phyloP scores from a whole-genome alignment of 2,888 invertebrate genomes.

The Neocrepidodera transversa region DNA sequence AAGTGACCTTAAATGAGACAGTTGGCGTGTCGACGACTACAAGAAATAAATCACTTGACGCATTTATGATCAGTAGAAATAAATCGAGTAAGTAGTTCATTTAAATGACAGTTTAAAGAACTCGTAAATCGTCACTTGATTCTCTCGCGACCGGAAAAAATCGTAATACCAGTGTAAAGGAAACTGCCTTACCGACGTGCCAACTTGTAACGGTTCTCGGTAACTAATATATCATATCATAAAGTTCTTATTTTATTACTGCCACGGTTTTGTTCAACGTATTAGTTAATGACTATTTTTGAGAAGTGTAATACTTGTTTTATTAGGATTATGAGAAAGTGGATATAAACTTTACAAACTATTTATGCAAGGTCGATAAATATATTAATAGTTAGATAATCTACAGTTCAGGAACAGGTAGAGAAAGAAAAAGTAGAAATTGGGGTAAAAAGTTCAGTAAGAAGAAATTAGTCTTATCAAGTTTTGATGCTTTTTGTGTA shows the following conservation, averaged over 20 bases:
- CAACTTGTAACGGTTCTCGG: slow-evolving; percentile 1
- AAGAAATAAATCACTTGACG: slow-evolving; percentile 1
- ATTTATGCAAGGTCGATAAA: no score
- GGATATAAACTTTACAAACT: no score
- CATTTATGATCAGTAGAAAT: slow-evolving; percentile 7
- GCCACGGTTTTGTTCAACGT: neutral
- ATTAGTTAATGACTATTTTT: no score
- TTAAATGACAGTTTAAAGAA: slow-evolving; percentile 12
- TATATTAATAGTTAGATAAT: no score
- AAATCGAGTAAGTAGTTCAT: slow-evolving; percentile 12
- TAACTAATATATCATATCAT: slow-evolving; percentile 2
- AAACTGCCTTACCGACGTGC: slow-evolving; percentile 1
- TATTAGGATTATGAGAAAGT: no score
- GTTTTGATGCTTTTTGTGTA: no score
- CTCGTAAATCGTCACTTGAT: slow-evolving; percentile 11
- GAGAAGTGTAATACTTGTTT: no score
- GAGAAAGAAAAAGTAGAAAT: no score
- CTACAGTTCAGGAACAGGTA: no score
- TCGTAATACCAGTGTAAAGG: slow-evolving; percentile 3
- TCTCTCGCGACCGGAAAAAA: slow-evolving; percentile 4
- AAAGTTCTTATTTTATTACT: neutral
- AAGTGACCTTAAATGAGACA: neutral
- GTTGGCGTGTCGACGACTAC: neutral
- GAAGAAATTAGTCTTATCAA: no score
- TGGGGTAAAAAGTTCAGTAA: no score